Evolutionary conservation across 2,113 vertebrate genomes (phyloP), one percentile per base, ranked within the genome.

Genomic region (Guaruba guarouba): DNA sequence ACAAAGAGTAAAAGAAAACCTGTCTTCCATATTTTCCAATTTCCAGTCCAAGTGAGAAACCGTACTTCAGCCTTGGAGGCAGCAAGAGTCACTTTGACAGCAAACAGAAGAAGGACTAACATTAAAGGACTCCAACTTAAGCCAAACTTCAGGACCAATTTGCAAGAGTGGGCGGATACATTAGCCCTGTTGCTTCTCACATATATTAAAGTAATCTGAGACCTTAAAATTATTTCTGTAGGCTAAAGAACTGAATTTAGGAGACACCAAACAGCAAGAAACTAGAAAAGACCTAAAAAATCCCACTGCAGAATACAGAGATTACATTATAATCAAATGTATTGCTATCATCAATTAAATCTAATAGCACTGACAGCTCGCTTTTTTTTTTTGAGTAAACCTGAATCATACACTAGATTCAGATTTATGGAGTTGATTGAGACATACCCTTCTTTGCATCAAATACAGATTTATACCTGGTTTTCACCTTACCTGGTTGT

Each of bases 381-480:
- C 13, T 70, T 25, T 28, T 16, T 49, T 49, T 37, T 49, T 54
- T 52, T 46, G 6, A 82, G 9, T 54, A 87, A 87, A 55, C 9
- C 35, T 46, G 14, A 59, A 19, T 83, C 41, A 15, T 2, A 37
- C 16, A 6, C 37, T 57, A 48, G 6, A 44, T 70, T 64, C 46
- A 69, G 17, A 57, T 55, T 61, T 61, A 55, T 4, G 25, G 3
- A 82, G 37, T 46, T 35, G 55, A 37, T 73, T 82, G 27, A 79
- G 35, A 48, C 20, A 48, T 10, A 27, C 7, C 13, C 8, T 75
- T 25, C 17, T 66, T 63, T 18, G 4, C 8, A 41, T 69, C 19
- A 77, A 62, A 80, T 5, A 73, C 11, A 79, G 79, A 76, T 24
- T 24, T 35, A 7, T 28, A 28, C 0, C 7, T 0, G 0, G 9